Conservation (phyloP, 2,888 invertebrate genomes). For the Pristionchus maxplancki region DNA sequence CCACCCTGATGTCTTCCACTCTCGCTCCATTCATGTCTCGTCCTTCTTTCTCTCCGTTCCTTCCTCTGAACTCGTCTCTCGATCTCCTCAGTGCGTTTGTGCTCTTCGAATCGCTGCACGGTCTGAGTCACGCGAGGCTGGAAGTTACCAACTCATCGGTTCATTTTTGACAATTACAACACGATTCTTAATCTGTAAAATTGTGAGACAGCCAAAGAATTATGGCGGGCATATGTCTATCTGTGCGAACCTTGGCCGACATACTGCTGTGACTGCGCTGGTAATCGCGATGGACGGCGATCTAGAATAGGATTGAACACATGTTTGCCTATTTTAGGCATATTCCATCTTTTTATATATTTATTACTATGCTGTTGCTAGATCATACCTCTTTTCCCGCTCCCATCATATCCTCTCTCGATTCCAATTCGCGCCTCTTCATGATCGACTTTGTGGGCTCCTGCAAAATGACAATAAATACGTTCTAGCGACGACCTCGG, state of each 20-base stretch:
- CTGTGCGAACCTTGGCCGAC: conserved; percentile 54
- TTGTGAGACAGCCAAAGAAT: no score
- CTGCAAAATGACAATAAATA: not conserved
- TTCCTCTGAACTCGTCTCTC: conserved; percentile 75
- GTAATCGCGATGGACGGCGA: conserved; percentile 52
- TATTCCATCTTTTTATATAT: no score
- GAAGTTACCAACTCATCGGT: conserved; percentile 43
- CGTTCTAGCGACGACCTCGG: not conserved
- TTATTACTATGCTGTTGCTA: no score
- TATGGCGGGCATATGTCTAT: no score
- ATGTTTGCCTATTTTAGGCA: not conserved
- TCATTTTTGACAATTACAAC: not conserved
- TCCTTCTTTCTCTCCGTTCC: conserved; percentile 57
- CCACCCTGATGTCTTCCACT: conserved; percentile 29
- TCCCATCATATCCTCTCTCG: conserved; percentile 68
- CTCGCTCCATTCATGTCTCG: conserved; percentile 52
- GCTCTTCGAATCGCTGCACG: conserved; percentile 77
- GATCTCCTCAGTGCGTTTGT: conserved; percentile 77
- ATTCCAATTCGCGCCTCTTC: conserved; percentile 72
- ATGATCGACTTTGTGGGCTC: conserved; percentile 69
- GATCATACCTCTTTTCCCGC: conserved; percentile 49
- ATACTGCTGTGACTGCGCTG: conserved; percentile 57
- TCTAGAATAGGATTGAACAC: not conserved
- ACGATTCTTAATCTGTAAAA: no score
- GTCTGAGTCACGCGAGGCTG: conserved; percentile 76